phyloP scores from a whole-genome alignment of 2,888 invertebrate genomes.

The Kuschelorhynchus macadamiae region DNA sequence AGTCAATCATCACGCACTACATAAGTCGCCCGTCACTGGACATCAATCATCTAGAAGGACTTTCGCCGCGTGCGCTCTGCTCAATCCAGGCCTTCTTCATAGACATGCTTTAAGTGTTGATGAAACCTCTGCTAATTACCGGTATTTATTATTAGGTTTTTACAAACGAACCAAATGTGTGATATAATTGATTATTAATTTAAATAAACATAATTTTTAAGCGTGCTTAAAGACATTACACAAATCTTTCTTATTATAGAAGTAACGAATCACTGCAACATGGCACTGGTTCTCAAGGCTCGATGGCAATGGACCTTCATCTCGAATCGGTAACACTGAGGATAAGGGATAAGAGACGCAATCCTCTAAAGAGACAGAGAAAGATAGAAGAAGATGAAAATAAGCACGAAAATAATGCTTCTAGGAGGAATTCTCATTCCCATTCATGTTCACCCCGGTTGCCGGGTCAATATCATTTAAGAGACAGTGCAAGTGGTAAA shows the following conservation, averaged over 20 bases:
- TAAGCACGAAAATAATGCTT: slow-evolving; percentile 52
- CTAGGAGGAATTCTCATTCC: slow-evolving; percentile 64
- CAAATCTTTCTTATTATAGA: too few species aligned
- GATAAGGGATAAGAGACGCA: slow-evolving; percentile 76
- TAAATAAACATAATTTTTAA: too few species aligned
- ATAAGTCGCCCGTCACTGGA: slow-evolving; percentile 42
- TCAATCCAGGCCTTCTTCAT: slow-evolving; percentile 78
- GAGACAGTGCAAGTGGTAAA: slow-evolving; percentile 54
- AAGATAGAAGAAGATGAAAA: slow-evolving; percentile 80
- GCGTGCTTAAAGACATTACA: too few species aligned
- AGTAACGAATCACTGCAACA: slow-evolving; percentile 71
- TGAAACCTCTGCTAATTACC: slow-evolving; percentile 72
- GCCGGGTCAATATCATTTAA: slow-evolving; percentile 58
- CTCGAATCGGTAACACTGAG: slow-evolving; percentile 74
- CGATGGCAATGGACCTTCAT: slow-evolving; percentile 84
- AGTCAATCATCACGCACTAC: slow-evolving; percentile 46
- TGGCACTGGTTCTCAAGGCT: slow-evolving; percentile 77
- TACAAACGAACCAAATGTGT: too few species aligned
- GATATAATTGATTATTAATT: too few species aligned
- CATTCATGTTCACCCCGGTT: slow-evolving; percentile 65
- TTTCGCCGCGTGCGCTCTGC: slow-evolving; percentile 71
- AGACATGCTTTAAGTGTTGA: slow-evolving; percentile 89
- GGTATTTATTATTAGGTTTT: too few species aligned
- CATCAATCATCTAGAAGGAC: slow-evolving; percentile 55
- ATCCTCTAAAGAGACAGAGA: slow-evolving; percentile 82